phyloP scores from a whole-genome alignment of 2,888 invertebrate species.

The Brenthis hecate region DNA sequence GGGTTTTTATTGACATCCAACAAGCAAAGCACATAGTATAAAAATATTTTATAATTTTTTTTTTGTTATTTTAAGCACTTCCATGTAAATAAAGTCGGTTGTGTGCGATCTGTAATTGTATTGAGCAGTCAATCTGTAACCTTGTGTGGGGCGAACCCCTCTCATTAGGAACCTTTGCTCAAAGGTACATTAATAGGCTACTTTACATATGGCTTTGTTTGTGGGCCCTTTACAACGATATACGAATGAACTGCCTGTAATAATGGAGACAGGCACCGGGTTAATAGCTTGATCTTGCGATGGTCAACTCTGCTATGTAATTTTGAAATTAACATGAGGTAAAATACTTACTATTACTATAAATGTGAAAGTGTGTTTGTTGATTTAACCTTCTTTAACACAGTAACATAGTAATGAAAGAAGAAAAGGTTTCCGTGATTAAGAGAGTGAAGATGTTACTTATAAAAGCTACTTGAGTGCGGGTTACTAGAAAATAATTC shows the following conservation, averaged over 20 bases:
- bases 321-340: no score
- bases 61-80: neutral
- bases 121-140: slow-evolving; percentile 20
- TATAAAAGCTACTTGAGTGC: no score
- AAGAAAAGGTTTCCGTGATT: no score
- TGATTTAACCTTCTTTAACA: no score
- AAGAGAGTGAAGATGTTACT: no score
- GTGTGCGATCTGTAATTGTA: slow-evolving; percentile 14
- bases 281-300: neutral
- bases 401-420: no score
- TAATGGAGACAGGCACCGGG: slow-evolving; percentile 1
- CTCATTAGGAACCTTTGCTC: slow-evolving; percentile 29
- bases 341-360: no score
- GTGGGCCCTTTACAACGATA: slow-evolving; percentile 12
- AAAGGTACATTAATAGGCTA: slow-evolving; percentile 28
- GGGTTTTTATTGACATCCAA: no score
- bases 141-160: slow-evolving; percentile 14
- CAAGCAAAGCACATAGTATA: neutral
- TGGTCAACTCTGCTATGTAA: no score
- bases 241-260: slow-evolving; percentile 11
- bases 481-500: no score
- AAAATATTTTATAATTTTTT: slow-evolving; percentile 3
- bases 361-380: no score
- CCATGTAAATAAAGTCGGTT: neutral
- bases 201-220: slow-evolving; percentile 30